Evolutionary conservation across 2,888 invertebrate genomes (phyloP).

Genomic region (Dugesia japonica): DNA sequence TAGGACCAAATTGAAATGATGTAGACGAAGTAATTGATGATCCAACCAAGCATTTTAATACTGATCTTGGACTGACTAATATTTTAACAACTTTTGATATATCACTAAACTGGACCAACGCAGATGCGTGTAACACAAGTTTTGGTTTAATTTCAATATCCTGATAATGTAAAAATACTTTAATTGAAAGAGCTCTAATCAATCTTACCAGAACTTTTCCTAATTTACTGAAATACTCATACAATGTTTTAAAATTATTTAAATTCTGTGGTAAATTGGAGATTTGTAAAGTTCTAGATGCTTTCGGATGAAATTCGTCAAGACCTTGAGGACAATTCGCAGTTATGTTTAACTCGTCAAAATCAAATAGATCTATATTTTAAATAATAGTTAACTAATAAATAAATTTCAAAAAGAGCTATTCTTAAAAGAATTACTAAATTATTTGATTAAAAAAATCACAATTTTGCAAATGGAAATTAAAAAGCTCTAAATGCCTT

Average conservation of each 20-base stretch:
- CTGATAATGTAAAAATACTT: constrained; percentile 45
- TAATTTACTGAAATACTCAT: constrained; percentile 78
- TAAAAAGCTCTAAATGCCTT: no score
- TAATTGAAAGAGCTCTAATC: neutral
- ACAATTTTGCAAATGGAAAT: no score
- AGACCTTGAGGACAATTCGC: neutral
- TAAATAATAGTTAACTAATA: no score
- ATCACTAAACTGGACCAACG: constrained; percentile 91
- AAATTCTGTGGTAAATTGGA: constrained; percentile 56
- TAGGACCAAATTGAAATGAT: constrained; percentile 63
- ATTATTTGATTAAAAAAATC: no score
- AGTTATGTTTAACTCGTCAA: neutral
- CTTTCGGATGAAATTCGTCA: constrained; percentile 84
- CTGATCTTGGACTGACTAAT: constrained; percentile 81
- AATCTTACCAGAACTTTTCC: constrained; percentile 71
- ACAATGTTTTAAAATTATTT: constrained; percentile 69
- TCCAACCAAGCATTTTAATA: constrained; percentile 57
- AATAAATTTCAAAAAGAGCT: no score
- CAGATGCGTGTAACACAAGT: constrained; percentile 67
- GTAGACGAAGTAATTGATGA: neutral
- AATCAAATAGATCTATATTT: neutral
- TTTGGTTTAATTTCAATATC: constrained; percentile 96
- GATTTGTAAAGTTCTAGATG: constrained; percentile 82
- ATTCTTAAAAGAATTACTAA: no score
- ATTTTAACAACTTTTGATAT: constrained; percentile 79